Conservation (phyloP, 2,888 invertebrate species). For the Lysandra bellargus region DNA sequence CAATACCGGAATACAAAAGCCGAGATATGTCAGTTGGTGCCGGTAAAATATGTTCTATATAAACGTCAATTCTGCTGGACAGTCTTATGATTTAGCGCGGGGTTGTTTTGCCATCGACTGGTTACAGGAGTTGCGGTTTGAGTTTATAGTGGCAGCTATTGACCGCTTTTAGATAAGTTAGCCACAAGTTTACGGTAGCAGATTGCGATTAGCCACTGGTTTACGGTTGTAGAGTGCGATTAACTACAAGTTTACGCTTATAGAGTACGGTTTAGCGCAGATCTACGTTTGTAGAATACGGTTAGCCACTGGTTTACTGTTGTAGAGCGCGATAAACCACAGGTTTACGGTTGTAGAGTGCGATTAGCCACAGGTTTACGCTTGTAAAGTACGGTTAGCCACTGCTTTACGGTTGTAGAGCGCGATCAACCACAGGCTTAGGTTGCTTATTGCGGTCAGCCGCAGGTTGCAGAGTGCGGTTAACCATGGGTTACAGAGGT, state of each 20-base stretch:
- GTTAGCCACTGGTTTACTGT: not conserved
- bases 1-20: conserved; percentile 67
- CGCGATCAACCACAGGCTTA: not conserved
- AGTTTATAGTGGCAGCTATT: not conserved
- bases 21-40: conserved; percentile 63
- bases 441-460: not conserved
- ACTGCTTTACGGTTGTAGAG: not conserved
- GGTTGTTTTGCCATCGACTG: conserved; percentile 46
- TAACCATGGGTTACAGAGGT: not conserved
- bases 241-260: not conserved
- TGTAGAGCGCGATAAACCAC: not conserved
- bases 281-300: not conserved
- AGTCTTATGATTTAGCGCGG: conserved; percentile 69
- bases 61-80: conserved; percentile 76
- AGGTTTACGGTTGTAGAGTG: not conserved
- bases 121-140: not conserved
- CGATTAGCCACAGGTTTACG: not conserved
- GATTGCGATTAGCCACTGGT: not conserved
- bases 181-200: not conserved
- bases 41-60: conserved; percentile 48
- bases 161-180: not conserved
- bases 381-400: not conserved
- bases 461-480: conserved; percentile 7
- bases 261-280: too few species aligned
- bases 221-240: not conserved